phyloP scores from a whole-genome alignment of 1,140 invertebrate genomes.

The Nomia melanderi region DNA sequence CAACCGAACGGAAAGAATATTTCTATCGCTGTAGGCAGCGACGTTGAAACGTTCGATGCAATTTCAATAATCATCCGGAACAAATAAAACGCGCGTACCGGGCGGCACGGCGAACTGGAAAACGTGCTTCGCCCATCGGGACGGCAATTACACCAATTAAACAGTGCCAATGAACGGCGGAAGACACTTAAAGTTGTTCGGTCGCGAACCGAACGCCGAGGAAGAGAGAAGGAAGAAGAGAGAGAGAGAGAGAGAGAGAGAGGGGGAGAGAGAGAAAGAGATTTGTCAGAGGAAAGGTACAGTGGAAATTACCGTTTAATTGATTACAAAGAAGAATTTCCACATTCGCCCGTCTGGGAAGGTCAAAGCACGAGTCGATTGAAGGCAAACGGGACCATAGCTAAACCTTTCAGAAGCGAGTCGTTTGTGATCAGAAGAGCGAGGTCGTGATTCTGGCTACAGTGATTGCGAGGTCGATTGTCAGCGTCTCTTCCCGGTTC shows the following conservation, averaged over 20 bases:
- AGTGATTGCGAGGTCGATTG: slow-evolving; percentile 61
- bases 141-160: slow-evolving; percentile 13
- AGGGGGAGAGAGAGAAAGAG: too few relatives aligned
- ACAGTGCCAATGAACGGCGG: background rate
- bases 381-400: slow-evolving; percentile 60
- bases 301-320: slow-evolving; percentile 57
- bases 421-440: slow-evolving; percentile 53
- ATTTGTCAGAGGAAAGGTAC: background rate
- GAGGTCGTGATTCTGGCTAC: slow-evolving; percentile 5
- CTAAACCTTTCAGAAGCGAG: slow-evolving; percentile 40
- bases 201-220: background rate
- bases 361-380: slow-evolving; percentile 55
- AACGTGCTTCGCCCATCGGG: background rate
- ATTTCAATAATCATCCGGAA: background rate
- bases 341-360: slow-evolving; percentile 32
- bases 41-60: background rate
- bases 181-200: background rate
- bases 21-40: background rate
- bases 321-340: slow-evolving; percentile 58
- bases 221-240: background rate
- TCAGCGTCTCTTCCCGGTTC: slow-evolving; percentile 31
- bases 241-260: too few relatives aligned
- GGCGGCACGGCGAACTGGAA: too few relatives aligned
- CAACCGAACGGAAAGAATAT: too few relatives aligned
- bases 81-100: slow-evolving; percentile 1